Base-by-base conservation (phyloP, 2,888 invertebrate genomes). In the Noctua comes region DNA sequence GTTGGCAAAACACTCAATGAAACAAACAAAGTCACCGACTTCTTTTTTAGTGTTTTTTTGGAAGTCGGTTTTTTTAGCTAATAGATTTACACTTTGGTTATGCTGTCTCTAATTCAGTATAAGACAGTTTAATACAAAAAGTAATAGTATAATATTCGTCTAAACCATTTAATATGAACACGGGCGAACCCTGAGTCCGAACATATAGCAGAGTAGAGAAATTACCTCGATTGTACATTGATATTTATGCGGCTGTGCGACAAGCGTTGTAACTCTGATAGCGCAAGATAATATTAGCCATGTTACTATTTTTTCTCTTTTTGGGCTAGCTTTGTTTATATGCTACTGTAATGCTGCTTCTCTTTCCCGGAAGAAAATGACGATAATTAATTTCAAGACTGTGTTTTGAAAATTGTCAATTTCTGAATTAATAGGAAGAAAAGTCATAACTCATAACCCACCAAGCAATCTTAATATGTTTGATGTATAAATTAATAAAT, bases 201-300 rank as follows among this genome's bases (percentile, higher is more conserved):
- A 48, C 70, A 80, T 82, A 83, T 88, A 88, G 85, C 82, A 68
- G 74, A 85, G 86, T 86, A 91, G 93, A 93, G 95, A 95, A 95
- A 95, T 95, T 95, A 94, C 94, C 94, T 91, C 92, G 90, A 93
- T 92, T 92, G 92, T 94, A 93, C 92, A 94, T 94, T 95, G 94
- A 94, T 94, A 95, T 94, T 94, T 94, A 95, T 94, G 92, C 91
- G 90, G 81, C 89, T 86, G 92, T 90, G 68, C 66, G 70, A 86
- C 79, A 81, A 91, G 86, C 83, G 90, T 88, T 93, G 94, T 86
- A 95, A 81, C 95, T 95, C 88, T 85, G 64, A 85, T 79, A 27
- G 36, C 11, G 62, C 7, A 6, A 54, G 79, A 82, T 75, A 59
- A 70, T 43, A 70, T 43, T 13, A 16, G 8, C 13, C 18, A 31